These are phyloP conservation scores for Mythimna albipuncta DNA, from an alignment of 2,888 invertebrate species.

Conservation along the genomic window DNA sequence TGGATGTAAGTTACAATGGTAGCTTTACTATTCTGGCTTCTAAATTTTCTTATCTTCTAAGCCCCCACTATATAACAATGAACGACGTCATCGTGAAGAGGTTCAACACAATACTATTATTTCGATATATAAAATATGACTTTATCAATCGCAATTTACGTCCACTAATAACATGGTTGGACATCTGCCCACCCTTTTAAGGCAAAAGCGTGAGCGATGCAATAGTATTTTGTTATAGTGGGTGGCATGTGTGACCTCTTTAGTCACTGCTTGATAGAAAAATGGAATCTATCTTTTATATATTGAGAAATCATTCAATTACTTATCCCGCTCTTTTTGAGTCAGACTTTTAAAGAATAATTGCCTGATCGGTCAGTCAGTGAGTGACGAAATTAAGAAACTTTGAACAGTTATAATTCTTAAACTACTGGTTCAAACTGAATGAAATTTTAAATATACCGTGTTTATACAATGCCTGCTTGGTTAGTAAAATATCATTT, in stretches of 20 bases:
- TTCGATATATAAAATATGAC: conserved; percentile 15
- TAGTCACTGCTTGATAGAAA: not conserved
- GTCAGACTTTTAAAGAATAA: no score
- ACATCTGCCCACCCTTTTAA: conserved; percentile 27
- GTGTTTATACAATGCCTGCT: no score
- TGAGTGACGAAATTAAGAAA: no score
- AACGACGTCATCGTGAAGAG: not conserved
- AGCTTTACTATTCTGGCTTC: no score
- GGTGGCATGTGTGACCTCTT: conserved; percentile 21
- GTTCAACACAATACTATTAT: not conserved
- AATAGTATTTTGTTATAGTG: conserved; percentile 17
- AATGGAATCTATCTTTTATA: not conserved
- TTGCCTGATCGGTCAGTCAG: no score
- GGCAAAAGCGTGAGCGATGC: conserved; percentile 43
- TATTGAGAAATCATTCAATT: not conserved
- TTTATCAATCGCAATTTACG: conserved; percentile 15
- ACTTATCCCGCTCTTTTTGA: not conserved
- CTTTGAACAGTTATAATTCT: no score
- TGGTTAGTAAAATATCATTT: no score
- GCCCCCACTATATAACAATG: not conserved
- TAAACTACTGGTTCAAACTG: no score
- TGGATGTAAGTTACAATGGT: no score
- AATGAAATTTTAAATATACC: no score
- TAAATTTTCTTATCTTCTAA: not conserved
- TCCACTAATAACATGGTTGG: conserved; percentile 14